phyloP scores from a whole-genome alignment of 2,888 invertebrate species.

The Abrostola tripartita region DNA sequence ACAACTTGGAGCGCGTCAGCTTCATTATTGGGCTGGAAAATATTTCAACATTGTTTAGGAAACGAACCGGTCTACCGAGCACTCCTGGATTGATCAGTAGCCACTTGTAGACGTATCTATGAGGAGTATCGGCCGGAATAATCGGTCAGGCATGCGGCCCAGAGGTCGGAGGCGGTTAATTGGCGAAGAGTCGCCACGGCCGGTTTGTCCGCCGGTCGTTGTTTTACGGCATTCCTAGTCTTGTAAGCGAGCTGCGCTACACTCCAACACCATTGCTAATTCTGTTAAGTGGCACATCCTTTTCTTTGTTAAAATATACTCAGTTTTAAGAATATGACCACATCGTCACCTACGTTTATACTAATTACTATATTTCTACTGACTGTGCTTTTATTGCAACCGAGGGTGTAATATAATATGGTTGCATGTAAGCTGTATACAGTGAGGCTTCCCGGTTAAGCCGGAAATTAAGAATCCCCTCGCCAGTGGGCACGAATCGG shows the following conservation, averaged over 20 bases:
- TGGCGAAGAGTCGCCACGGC: constrained; percentile 80
- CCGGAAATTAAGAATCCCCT: constrained; percentile 83
- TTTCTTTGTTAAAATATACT: constrained; percentile 44
- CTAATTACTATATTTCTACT: background rate
- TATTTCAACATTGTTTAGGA: constrained; percentile 38
- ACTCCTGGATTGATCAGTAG: constrained; percentile 53
- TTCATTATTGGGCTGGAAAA: constrained; percentile 27
- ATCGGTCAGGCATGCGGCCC: constrained; percentile 71
- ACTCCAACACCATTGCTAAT: constrained; percentile 57
- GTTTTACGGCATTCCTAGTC: constrained; percentile 81
- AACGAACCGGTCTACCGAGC: constrained; percentile 45
- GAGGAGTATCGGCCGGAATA: constrained; percentile 71
- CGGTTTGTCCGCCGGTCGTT: constrained; percentile 80
- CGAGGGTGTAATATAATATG: constrained; percentile 58
- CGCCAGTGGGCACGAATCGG: constrained; percentile 56
- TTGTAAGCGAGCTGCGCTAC: constrained; percentile 60
- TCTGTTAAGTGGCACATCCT: constrained; percentile 60
- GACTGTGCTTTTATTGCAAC: constrained; percentile 19
- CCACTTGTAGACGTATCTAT: constrained; percentile 62
- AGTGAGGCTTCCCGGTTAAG: constrained; percentile 73
- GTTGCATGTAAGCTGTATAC: constrained; percentile 49
- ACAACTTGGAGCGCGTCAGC: constrained; percentile 10
- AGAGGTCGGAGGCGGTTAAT: constrained; percentile 86
- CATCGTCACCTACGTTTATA: background rate
- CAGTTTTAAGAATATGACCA: constrained; percentile 23